Evolutionary conservation across 2,888 invertebrate species (phyloP), one percentile per base, ranked within the genome.

Genomic region (Rotaria macrura): DNA sequence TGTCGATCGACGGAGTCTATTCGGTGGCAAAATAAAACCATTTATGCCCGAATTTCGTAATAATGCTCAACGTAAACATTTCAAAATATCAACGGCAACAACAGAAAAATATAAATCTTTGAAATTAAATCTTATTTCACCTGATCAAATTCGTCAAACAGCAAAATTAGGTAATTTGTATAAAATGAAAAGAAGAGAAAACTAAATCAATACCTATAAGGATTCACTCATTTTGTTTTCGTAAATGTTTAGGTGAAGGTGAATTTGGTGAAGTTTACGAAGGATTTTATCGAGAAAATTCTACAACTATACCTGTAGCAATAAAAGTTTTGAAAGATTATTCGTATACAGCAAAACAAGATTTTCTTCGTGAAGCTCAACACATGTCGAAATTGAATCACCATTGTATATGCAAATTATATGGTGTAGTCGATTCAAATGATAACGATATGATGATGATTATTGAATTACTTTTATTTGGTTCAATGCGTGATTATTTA

Each of bases 241-340:
- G 23, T 52, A 52, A 52, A 52, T 23, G 23, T 52, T 52, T 52
- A 52, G 91, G 91, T n/a, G 91, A 91, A 87, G 97, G 97, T 6
- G 96, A 97, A 92, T 97, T 96, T 92, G 97, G 96, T 0, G 94
- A 94, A 0, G 96, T 97, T 0, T 94, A 94, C 87, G 95, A 95
- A 74, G 95, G 95, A 89, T 91, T 86, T 20, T 89, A 88, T 88
- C 88, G 87, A 85, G 85, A 79, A 79, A 25, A n/a, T n/a, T 40
- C 43, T 38, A 9, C 25, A 12, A 43, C 25, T 79, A 40, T 79
- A 85, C 83, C 85, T 34, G 95, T 96, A 1, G 96, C 96, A 3
- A 94, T 97, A 43, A 97, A 97, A 92, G 95, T 95, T 0, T 91
- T 96, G 49, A 94, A 94, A 89, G 93, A 94, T 88, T 94, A 94